Evolutionary conservation across 1,140 invertebrate species (phyloP).

Genomic region (Probaryconus sp.): DNA sequence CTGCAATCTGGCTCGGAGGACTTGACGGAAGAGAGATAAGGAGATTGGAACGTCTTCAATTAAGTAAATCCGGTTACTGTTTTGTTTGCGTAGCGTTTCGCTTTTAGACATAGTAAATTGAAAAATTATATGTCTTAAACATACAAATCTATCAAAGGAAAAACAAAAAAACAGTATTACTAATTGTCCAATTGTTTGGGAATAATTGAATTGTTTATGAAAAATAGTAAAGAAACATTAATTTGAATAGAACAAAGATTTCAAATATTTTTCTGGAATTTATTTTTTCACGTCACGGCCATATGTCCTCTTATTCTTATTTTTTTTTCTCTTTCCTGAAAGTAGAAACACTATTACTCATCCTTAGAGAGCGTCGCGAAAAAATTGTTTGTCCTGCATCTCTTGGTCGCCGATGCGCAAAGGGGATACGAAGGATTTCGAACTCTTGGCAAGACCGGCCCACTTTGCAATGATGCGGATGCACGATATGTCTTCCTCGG

Average conservation of each 20-base stretch:
- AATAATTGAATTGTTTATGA: no score
- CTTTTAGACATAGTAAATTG: slow-evolving; percentile 31
- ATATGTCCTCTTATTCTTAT: slow-evolving; percentile 69
- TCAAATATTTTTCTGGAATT: no score
- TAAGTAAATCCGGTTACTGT: slow-evolving; percentile 56
- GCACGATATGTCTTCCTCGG: slow-evolving; percentile 65
- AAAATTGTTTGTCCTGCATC: slow-evolving; percentile 75
- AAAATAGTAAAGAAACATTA: no score
- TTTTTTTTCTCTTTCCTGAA: slow-evolving; percentile 43
- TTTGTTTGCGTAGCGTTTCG: slow-evolving; percentile 52
- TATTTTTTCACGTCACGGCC: slow-evolving; percentile 63
- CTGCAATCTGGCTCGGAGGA: slow-evolving; percentile 25
- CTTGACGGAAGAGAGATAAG: slow-evolving; percentile 37
- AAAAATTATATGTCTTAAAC: no score
- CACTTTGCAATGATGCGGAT: slow-evolving; percentile 68
- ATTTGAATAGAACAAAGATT: no score
- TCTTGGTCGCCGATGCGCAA: slow-evolving; percentile 60
- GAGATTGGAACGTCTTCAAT: slow-evolving; percentile 54
- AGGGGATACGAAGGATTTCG: slow-evolving; percentile 68
- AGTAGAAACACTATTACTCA: slow-evolving; percentile 71
- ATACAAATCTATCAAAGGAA: slow-evolving; percentile 1
- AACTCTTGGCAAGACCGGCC: slow-evolving; percentile 72
- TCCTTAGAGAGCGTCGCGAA: slow-evolving; percentile 69
- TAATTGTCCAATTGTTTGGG: no score
- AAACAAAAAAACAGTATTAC: no score